phyloP scores from a whole-genome alignment of 2,888 invertebrate genomes.

The Lithophane semibrunnea region DNA sequence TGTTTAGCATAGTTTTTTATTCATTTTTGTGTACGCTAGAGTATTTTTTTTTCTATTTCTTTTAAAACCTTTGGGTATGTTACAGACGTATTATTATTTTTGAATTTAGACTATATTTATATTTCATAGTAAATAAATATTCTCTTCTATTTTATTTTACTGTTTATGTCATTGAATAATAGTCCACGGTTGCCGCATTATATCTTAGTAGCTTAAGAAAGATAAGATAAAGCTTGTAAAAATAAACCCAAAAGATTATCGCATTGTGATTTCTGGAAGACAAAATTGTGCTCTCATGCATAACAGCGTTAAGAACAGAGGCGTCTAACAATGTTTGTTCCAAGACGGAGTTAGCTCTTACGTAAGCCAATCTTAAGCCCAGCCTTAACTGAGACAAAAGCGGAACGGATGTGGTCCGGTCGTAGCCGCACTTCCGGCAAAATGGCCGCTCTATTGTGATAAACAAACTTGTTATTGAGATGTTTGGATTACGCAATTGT shows the following conservation, averaged over 20 bases:
- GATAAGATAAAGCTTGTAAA: neutral
- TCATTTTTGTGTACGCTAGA: too few species aligned
- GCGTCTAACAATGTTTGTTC: slow-evolving; percentile 58
- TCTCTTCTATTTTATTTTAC: neutral
- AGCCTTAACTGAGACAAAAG: slow-evolving; percentile 65
- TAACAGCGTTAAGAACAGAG: slow-evolving; percentile 49
- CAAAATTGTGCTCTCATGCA: slow-evolving; percentile 49
- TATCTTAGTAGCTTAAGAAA: neutral
- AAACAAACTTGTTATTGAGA: slow-evolving; percentile 67
- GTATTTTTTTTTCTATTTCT: too few species aligned
- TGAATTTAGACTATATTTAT: neutral
- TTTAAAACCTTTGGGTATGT: too few species aligned
- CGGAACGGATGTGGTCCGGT: slow-evolving; percentile 67
- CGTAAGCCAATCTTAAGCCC: slow-evolving; percentile 65
- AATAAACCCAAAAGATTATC: slow-evolving; percentile 15
- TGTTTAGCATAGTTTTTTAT: too few species aligned
- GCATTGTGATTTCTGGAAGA: slow-evolving; percentile 27
- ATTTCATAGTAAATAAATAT: neutral
- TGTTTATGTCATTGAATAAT: neutral
- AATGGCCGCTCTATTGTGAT: slow-evolving; percentile 68
- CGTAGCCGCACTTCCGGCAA: slow-evolving; percentile 68
- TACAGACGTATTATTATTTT: too few species aligned
- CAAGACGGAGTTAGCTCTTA: slow-evolving; percentile 60
- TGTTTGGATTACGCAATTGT: slow-evolving; percentile 64
- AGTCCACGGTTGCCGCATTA: neutral